Percentiles rank a stretch among this genome's conserved stretches.
phyloP scores from a whole-genome alignment of 1,140 invertebrate genomes.

The Diorhabda sublineata region DNA sequence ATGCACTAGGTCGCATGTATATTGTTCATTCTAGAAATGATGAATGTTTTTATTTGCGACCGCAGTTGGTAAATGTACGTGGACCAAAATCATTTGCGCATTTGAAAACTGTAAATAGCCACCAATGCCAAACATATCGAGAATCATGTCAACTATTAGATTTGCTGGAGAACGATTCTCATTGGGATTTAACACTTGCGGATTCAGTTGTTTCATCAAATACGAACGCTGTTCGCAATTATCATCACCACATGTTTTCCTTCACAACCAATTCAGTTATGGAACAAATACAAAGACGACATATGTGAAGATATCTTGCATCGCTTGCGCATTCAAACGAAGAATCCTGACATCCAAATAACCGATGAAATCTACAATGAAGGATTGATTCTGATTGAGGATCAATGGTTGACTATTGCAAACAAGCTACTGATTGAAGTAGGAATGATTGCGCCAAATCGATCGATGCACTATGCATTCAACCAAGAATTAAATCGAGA shows the following conservation, averaged over 20 bases:
- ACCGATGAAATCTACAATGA: slow-evolving; percentile 19
- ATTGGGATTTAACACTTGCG: slow-evolving; percentile 45
- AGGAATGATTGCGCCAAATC: slow-evolving; percentile 35
- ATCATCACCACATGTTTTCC: slow-evolving; percentile 44
- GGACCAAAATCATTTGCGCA: slow-evolving; percentile 49
- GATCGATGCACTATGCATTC: slow-evolving; percentile 27
- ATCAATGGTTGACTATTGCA: slow-evolving; percentile 33
- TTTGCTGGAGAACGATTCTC: background rate
- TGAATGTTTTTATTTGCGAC: slow-evolving; percentile 49
- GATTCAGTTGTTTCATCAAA: slow-evolving; percentile 45
- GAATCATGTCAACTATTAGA: too few relatives aligned
- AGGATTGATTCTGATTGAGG: slow-evolving; percentile 43
- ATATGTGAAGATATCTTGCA: slow-evolving; percentile 24
- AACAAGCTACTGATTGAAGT: slow-evolving; percentile 11
- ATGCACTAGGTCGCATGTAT: slow-evolving; percentile 2
- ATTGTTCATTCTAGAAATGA: slow-evolving; percentile 14
- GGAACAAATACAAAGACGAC: slow-evolving; percentile 9
- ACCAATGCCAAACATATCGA: slow-evolving; percentile 30
- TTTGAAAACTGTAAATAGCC: slow-evolving; percentile 47
- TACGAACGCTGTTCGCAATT: slow-evolving; percentile 47
- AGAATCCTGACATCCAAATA: slow-evolving; percentile 25
- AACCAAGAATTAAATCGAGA: slow-evolving; percentile 44
- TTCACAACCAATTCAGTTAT: slow-evolving; percentile 24
- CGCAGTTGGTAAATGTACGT: slow-evolving; percentile 45
- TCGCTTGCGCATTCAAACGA: slow-evolving; percentile 28